Evolutionary conservation across 2,113 vertebrate genomes (phyloP).

Genomic region (Trematocara macrostoma): DNA sequence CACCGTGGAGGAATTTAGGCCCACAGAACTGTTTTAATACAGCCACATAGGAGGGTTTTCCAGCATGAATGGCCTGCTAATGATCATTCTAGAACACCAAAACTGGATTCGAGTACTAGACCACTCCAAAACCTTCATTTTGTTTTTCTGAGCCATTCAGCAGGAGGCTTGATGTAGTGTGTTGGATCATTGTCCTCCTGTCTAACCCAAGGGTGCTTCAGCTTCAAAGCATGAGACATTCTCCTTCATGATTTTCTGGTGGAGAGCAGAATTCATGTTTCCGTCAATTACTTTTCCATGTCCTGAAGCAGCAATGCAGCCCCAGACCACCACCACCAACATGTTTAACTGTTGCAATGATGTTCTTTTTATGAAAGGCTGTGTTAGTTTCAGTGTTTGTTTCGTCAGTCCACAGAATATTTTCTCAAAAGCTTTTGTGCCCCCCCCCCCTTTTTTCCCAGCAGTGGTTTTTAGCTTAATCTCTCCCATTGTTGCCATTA

Average conservation of each 20-base stretch:
- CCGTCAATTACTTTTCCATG: neutral
- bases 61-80: neutral
- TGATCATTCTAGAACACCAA: neutral
- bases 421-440: neutral
- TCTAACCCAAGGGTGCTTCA: neutral
- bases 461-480: neutral
- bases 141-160: neutral
- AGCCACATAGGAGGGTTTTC: neutral
- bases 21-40: neutral
- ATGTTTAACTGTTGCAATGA: neutral
- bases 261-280: neutral
- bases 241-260: neutral
- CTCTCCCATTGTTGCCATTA: neutral
- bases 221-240: neutral
- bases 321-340: neutral
- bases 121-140: neutral
- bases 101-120: neutral
- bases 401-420: neutral
- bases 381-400: neutral
- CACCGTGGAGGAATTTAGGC: neutral
- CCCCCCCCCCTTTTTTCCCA: fast-evolving
- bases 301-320: neutral
- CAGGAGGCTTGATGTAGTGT: neutral
- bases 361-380: neutral
- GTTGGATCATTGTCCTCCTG: neutral